Evolutionary conservation across 1,140 invertebrate species (phyloP), one percentile per base, ranked within the genome.

Genomic region (Zaprionus capensis): DNA sequence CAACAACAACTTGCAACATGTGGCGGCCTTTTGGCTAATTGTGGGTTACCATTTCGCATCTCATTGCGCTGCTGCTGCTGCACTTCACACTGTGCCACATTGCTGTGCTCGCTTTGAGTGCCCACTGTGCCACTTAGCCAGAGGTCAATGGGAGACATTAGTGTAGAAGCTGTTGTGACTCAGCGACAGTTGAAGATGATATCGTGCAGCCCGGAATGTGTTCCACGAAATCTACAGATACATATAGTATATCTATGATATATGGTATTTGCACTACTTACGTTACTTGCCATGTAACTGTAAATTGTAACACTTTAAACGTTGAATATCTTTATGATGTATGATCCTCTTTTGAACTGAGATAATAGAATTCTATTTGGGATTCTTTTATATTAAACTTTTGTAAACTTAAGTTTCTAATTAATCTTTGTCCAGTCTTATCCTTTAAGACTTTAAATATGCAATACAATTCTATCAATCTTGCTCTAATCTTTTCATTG

Each of bases 31-130:
- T 51, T 57, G 20, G 64, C 85, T 79, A 85, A 88, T 88, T 88
- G 81, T 90, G 85, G 85, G 81, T 88, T 88, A 88, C 75, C 78
- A 78, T 66, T 46, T n/a, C 17, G 20, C 31, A n/a, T 20, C 17
- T 59, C 22, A 53, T 36, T 22, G 62, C 38, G 12, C 17, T 22
- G 7, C n/a, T n/a, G n/a, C 44, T 56, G 51, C 46, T 46, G 34
- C 61, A n/a, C 38, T 58, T 6, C 53, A 49, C 22, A 66, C 53
- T 69, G 55, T 81, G 81, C 80, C 81, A 64, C 81, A 83, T 64
- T 67, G 68, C 57, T 34, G 31, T 34, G 31, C 31, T 11, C 0
- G 49, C 62, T 11, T 22, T 36, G 22, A 17, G 49, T 34, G 46
- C 34, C n/a, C 26, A 46, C 61, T 65, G 64, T 67, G 63, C 36